Conservation (phyloP, 2,888 invertebrate genomes). For the Ectemnius continuus region DNA sequence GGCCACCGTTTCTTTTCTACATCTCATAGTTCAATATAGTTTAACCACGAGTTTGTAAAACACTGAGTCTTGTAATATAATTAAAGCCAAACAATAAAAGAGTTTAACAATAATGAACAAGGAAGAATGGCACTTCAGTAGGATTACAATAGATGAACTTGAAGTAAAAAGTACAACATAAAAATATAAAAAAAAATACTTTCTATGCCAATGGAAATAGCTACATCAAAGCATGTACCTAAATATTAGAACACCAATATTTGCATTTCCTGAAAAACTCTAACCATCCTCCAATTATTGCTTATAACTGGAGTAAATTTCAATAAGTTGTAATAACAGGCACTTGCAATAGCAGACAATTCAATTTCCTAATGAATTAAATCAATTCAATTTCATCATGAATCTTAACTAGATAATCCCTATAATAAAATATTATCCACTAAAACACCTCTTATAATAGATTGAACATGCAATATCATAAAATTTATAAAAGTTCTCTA, state of each 20-base stretch:
- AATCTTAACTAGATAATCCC: neutral
- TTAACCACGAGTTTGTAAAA: neutral
- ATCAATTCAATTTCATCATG: constrained; percentile 9
- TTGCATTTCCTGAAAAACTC: too few species aligned
- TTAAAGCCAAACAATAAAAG: constrained; percentile 7
- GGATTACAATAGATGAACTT: neutral
- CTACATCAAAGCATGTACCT: neutral
- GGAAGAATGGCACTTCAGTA: constrained; percentile 33
- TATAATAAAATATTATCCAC: neutral
- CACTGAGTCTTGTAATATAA: neutral
- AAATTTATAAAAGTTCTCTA: constrained; percentile 22
- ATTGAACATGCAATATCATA: constrained; percentile 1
- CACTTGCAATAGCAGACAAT: constrained; percentile 8
- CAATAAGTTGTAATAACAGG: constrained; percentile 10
- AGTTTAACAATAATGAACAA: neutral
- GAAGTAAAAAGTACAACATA: neutral
- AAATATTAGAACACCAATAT: too few species aligned
- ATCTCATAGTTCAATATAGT: too few species aligned
- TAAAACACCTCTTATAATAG: neutral
- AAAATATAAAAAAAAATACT: constrained; percentile 5
- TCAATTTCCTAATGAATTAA: constrained; percentile 8
- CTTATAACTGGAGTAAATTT: constrained; percentile 12
- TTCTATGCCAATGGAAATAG: neutral
- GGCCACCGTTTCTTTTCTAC: too few species aligned
- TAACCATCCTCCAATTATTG: neutral